phyloP scores from a whole-genome alignment of 2,888 invertebrate species.

The Pelosia muscerda region DNA sequence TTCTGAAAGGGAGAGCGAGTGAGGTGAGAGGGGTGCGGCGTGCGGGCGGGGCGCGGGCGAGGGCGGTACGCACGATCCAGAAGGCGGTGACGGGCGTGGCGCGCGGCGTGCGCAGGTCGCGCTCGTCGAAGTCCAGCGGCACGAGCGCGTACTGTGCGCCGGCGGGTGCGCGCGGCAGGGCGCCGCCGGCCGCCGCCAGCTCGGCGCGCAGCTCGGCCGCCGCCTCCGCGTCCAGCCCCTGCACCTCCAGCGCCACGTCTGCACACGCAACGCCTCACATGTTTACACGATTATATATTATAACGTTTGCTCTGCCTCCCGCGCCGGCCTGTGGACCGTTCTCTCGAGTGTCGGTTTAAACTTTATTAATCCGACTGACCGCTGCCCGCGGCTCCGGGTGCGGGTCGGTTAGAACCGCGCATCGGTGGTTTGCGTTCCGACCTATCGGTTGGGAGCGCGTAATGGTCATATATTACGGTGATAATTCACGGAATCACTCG shows the following conservation, averaged over 20 bases:
- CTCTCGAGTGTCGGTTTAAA: too few relatives aligned
- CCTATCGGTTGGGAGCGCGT: too few relatives aligned
- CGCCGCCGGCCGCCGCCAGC: conserved; percentile 74
- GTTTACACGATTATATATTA: too few relatives aligned
- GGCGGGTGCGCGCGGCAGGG: conserved; percentile 65
- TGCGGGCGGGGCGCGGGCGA: not conserved
- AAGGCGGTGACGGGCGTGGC: conserved; percentile 90
- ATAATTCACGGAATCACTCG: too few relatives aligned
- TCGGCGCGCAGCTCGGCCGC: conserved; percentile 70
- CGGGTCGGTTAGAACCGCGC: too few relatives aligned
- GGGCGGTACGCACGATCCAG: conserved; percentile 88
- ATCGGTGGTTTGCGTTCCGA: too few relatives aligned
- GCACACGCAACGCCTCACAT: not conserved
- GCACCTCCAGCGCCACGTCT: conserved; percentile 80
- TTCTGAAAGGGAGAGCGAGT: conserved; percentile 72
- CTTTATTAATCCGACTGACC: too few relatives aligned
- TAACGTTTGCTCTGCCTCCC: too few relatives aligned
- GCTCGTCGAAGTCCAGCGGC: conserved; percentile 73
- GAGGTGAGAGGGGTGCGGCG: not conserved
- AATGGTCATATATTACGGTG: too few relatives aligned
- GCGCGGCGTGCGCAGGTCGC: conserved; percentile 72
- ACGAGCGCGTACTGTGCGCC: conserved; percentile 69
- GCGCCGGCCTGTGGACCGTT: too few relatives aligned
- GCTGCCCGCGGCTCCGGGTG: too few relatives aligned
- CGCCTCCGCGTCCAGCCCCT: conserved; percentile 80